phyloP scores from a whole-genome alignment of 2,113 vertebrate species.

The Sebastes fasciatus region DNA sequence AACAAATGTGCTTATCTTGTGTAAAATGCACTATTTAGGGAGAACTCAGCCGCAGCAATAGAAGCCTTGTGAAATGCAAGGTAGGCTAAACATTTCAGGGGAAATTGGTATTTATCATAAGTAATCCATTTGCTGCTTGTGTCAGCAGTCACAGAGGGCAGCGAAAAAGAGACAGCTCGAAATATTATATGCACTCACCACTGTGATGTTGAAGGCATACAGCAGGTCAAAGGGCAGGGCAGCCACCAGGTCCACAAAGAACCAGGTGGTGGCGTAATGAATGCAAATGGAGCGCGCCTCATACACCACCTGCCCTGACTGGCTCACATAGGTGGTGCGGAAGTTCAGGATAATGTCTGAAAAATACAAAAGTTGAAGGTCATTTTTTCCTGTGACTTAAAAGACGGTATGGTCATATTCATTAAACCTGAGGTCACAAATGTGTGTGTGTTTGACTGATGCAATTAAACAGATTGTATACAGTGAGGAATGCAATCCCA shows the following conservation, averaged over 20 bases:
- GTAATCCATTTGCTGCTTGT: neutral
- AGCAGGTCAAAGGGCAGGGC: slow-evolving; percentile 93
- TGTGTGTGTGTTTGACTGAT: neutral
- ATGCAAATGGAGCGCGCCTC: slow-evolving; percentile 91
- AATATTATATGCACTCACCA: slow-evolving; percentile 84
- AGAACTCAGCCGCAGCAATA: neutral
- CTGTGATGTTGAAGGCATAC: slow-evolving; percentile 92
- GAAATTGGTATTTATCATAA: neutral
- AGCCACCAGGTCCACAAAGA: slow-evolving; percentile 92
- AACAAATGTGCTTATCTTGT: slow-evolving; percentile 15
- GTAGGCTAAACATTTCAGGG: neutral
- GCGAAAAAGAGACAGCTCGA: neutral
- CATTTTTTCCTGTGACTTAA: neutral
- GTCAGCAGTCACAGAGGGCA: neutral
- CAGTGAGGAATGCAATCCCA: neutral
- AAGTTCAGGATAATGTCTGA: slow-evolving; percentile 93
- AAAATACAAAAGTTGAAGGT: slow-evolving; percentile 38
- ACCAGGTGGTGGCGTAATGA: slow-evolving; percentile 93
- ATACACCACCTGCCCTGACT: slow-evolving; percentile 93
- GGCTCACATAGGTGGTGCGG: slow-evolving; percentile 90
- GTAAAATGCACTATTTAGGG: neutral
- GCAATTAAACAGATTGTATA: neutral
- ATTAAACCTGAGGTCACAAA: neutral
- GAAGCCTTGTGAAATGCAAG: neutral
- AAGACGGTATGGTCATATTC: neutral